Evolutionary conservation across 2,888 invertebrate species (phyloP).

Genomic region (Melieria omissa): DNA sequence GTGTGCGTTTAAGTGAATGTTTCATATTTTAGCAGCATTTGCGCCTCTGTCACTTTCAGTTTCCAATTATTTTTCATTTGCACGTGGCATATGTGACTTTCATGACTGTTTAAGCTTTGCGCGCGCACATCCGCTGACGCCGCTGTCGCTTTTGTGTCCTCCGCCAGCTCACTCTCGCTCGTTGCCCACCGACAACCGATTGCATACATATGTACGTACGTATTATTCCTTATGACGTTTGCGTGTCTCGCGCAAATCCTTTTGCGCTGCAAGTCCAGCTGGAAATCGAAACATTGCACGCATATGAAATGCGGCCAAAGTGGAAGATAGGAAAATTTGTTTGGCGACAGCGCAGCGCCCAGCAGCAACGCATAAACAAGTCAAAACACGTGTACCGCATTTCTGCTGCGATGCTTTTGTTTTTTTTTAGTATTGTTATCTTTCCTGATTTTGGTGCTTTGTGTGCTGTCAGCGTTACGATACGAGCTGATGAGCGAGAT

Average conservation of each 20-base stretch:
- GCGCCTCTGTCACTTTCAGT: constrained; percentile 34
- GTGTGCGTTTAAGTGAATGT: neutral
- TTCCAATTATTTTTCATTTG: constrained; percentile 43
- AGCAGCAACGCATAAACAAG: constrained; percentile 12
- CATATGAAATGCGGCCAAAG: neutral
- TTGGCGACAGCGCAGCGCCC: neutral
- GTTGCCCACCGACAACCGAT: neutral
- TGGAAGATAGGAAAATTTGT: neutral
- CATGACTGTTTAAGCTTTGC: neutral
- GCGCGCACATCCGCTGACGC: neutral
- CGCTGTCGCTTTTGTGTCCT: neutral
- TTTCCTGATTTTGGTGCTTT: neutral
- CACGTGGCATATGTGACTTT: constrained; percentile 40
- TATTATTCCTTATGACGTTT: neutral
- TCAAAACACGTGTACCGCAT: constrained; percentile 32
- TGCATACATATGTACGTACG: neutral
- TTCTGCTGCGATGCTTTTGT: neutral
- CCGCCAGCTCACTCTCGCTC: neutral
- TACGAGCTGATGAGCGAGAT: constrained; percentile 1
- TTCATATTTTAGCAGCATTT: constrained; percentile 10
- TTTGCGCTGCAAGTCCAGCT: too few species aligned
- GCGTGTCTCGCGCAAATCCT: too few species aligned
- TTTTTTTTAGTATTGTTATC: neutral
- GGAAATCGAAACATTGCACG: neutral
- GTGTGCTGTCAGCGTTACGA: neutral